Evolutionary conservation across 2,888 invertebrate species (phyloP).

Genomic region (Dryobota labecula): DNA sequence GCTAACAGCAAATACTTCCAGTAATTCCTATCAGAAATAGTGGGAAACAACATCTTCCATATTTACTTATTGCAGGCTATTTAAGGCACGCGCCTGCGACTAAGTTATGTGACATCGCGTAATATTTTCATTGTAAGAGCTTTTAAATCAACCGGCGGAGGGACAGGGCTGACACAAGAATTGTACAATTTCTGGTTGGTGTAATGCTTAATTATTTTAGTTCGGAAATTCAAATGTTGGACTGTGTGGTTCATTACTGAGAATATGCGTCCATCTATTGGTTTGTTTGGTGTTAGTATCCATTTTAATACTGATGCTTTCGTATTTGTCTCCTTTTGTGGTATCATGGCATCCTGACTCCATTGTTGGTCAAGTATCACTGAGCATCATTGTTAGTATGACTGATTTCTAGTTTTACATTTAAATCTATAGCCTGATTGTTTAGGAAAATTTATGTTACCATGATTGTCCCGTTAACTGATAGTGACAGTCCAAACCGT

Average conservation of each 20-base stretch:
- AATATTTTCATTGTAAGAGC: conserved; percentile 70
- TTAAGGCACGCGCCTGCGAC: conserved; percentile 56
- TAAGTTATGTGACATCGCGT: conserved; percentile 68
- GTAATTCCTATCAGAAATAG: conserved; percentile 57
- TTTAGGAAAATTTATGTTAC: conserved; percentile 21
- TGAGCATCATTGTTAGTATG: no score
- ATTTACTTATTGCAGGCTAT: conserved; percentile 57
- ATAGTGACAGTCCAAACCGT: conserved; percentile 35
- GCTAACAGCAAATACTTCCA: conserved; percentile 39
- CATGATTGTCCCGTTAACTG: conserved; percentile 30
- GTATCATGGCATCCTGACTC: not conserved
- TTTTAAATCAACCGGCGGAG: conserved; percentile 61
- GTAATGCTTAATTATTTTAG: conserved; percentile 40
- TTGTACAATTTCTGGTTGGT: conserved; percentile 58
- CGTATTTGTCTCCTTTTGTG: not conserved
- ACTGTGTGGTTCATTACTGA: conserved; percentile 8
- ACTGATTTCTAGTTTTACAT: not conserved
- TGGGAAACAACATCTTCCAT: conserved; percentile 60
- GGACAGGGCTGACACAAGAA: conserved; percentile 62
- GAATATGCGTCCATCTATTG: not conserved
- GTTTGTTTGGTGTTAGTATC: not conserved
- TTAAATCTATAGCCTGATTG: not conserved
- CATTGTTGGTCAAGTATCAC: no score
- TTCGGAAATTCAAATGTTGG: conserved; percentile 17
- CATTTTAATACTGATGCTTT: not conserved